phyloP scores from a whole-genome alignment of 2,113 vertebrate species.

The Camelus bactrianus region DNA sequence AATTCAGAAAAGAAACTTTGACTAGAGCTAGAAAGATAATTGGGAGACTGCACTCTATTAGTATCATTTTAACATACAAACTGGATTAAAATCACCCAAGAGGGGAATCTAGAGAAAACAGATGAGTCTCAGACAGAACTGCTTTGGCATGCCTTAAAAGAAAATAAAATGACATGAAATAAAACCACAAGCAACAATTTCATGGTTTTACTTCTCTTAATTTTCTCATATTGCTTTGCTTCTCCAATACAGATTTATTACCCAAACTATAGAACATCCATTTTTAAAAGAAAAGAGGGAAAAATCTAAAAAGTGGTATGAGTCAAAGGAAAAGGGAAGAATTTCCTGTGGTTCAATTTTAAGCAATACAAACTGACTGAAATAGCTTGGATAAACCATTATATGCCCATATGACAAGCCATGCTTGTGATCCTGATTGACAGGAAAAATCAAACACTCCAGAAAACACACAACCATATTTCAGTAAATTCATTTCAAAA shows the following conservation, averaged over 20 bases:
- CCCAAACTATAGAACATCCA: background rate
- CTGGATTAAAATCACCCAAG: constrained; percentile 35
- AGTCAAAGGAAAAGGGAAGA: constrained; percentile 30
- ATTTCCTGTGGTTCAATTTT: constrained; percentile 67
- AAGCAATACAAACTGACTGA: constrained; percentile 65
- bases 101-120: constrained; percentile 6
- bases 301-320: constrained; percentile 29
- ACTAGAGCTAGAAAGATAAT: background rate
- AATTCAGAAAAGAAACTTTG: constrained; percentile 46
- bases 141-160: background rate
- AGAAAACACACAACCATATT: constrained; percentile 61
- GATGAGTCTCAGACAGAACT: background rate
- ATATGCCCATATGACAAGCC: constrained; percentile 54
- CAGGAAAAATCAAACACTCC: constrained; percentile 55
- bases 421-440: constrained; percentile 61
- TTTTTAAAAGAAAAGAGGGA: constrained; percentile 39
- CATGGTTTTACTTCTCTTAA: constrained; percentile 51
- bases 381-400: constrained; percentile 60
- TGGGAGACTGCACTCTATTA: background rate
- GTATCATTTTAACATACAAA: constrained; percentile 27
- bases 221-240: constrained; percentile 52
- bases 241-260: constrained; percentile 51
- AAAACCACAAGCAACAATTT: constrained; percentile 34
- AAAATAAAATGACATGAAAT: constrained; percentile 1
- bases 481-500: constrained; percentile 54